These are phyloP conservation scores for Doryteuthis pealeii DNA, from an alignment of 1,140 invertebrate genomes.

Conservation along the genomic window DNA sequence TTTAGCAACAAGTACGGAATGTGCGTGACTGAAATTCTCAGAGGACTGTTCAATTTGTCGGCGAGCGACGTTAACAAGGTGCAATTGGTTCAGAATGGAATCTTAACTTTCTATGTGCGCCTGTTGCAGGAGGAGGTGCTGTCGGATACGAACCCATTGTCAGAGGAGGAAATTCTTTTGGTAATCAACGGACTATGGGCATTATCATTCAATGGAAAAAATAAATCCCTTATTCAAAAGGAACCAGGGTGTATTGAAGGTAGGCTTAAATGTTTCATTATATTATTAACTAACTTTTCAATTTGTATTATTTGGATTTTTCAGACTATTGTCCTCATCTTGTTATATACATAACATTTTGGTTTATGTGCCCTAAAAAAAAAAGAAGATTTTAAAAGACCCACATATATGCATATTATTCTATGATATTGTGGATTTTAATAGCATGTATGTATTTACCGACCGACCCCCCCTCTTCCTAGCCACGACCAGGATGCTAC, in stretches of 20 bases:
- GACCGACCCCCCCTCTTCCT: too few relatives aligned
- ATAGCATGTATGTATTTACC: too few relatives aligned
- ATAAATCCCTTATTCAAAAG: constrained; percentile 38
- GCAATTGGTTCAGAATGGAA: constrained; percentile 36
- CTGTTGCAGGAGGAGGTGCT: constrained; percentile 27
- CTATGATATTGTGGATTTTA: too few relatives aligned
- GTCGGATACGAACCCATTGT: neutral
- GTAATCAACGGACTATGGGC: constrained; percentile 46
- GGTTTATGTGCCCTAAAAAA: too few relatives aligned
- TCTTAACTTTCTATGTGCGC: constrained; percentile 36
- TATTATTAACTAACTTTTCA: neutral
- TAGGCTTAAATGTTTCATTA: constrained; percentile 19
- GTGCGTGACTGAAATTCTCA: constrained; percentile 40
- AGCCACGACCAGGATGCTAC: too few relatives aligned
- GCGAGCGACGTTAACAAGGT: constrained; percentile 50
- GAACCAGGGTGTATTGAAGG: constrained; percentile 42
- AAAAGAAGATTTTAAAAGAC: too few relatives aligned
- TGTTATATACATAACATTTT: too few relatives aligned
- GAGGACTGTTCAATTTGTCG: constrained; percentile 48
- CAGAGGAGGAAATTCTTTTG: constrained; percentile 31
- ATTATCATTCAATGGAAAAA: constrained; percentile 42
- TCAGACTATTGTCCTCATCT: too few relatives aligned
- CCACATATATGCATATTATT: too few relatives aligned
- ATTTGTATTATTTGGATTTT: too few relatives aligned
- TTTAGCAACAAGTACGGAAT: constrained; percentile 47